Percentiles rank a stretch among this genome's conserved stretches.
Conservation (phyloP, 2,797 vertebrate genomes). For the Phoxinus dragarum region DNA sequence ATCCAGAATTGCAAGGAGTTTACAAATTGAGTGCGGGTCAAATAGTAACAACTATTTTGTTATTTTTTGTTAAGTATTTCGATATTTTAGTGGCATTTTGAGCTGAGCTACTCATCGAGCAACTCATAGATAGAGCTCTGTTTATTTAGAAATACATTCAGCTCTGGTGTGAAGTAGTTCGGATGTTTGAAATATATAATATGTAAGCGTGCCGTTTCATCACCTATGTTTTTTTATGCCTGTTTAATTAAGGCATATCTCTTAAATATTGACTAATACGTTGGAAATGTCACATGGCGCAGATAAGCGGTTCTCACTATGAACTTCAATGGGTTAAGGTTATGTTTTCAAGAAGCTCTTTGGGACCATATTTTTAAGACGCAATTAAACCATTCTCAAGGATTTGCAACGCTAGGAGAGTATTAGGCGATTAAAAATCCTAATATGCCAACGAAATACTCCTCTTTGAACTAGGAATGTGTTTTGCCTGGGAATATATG, state of each 20-base stretch:
- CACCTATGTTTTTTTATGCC: background rate
- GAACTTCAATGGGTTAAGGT: slow-evolving; percentile 66
- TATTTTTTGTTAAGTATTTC: too few species aligned
- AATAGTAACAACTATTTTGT: background rate
- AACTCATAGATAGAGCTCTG: too few species aligned
- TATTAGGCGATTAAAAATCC: slow-evolving; percentile 81
- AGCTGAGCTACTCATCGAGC: too few species aligned
- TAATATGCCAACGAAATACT: slow-evolving; percentile 75
- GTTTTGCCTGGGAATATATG: slow-evolving; percentile 74
- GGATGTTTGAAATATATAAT: background rate
- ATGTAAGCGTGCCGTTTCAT: slow-evolving; percentile 12
- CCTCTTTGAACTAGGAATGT: slow-evolving; percentile 82
- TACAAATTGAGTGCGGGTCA: background rate
- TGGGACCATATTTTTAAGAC: slow-evolving; percentile 66
- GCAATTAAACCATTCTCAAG: slow-evolving; percentile 67
- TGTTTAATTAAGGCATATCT: slow-evolving; percentile 34
- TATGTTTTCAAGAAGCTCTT: slow-evolving; percentile 68
- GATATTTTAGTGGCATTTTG: background rate
- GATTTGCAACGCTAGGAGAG: slow-evolving; percentile 68
- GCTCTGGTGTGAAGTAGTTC: background rate
- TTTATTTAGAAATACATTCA: background rate
- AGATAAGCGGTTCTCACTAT: slow-evolving; percentile 52
- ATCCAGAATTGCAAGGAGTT: background rate
- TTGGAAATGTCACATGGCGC: slow-evolving; percentile 16
- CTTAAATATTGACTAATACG: slow-evolving; percentile 46